These are phyloP conservation scores for Phyllotis vaccarum DNA, from an alignment of 2,797 vertebrate genomes.

Conservation along the genomic window DNA sequence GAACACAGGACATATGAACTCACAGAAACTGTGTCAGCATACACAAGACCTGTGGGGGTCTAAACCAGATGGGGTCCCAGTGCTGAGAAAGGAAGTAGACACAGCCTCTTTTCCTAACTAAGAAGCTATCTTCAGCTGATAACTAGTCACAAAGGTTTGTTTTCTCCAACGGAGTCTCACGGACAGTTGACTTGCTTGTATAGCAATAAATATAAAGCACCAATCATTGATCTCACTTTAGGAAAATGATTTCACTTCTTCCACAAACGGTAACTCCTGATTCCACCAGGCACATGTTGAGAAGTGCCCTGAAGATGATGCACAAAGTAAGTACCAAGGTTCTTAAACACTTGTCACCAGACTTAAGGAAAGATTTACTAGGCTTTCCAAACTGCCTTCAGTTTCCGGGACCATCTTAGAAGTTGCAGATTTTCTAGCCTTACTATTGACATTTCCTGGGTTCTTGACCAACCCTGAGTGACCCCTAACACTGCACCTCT, in stretches of 20 bases:
- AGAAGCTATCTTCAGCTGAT: background rate
- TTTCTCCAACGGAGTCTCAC: background rate
- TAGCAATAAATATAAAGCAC: background rate
- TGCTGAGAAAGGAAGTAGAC: background rate
- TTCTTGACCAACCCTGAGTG: background rate
- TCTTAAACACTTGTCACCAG: background rate
- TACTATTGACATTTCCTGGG: background rate
- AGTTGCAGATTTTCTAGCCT: background rate
- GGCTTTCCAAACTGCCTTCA: background rate
- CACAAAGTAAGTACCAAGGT: background rate
- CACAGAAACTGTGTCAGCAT: background rate
- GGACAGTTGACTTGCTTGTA: background rate
- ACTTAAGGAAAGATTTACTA: background rate
- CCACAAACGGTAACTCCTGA: background rate
- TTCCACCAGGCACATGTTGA: background rate
- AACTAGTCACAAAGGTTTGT: background rate
- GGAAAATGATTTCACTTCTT: background rate
- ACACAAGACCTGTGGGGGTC: background rate
- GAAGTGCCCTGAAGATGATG: background rate
- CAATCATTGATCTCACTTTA: background rate
- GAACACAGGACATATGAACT: background rate
- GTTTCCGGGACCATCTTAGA: background rate
- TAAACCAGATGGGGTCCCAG: background rate
- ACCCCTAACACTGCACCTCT: background rate
- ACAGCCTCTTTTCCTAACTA: background rate